Evolutionary conservation across 1,140 invertebrate genomes (phyloP).

Genomic region (Caenorhabditis briggsae): DNA sequence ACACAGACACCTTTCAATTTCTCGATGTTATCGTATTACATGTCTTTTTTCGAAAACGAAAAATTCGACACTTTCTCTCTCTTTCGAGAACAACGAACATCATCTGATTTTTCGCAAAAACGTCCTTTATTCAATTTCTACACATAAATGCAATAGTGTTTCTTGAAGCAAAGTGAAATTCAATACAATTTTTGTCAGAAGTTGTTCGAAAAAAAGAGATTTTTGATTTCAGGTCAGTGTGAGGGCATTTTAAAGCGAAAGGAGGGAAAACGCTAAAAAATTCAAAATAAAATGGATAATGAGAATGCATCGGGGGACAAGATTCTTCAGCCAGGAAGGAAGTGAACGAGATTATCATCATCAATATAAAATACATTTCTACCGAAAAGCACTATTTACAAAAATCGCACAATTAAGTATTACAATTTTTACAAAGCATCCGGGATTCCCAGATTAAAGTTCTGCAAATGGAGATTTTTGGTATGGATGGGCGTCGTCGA

Average conservation of each 20-base stretch:
- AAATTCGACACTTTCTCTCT: constrained; percentile 7
- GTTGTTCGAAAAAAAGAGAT: background rate
- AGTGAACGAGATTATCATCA: background rate
- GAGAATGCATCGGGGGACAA: no score
- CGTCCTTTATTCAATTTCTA: background rate
- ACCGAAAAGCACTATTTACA: no score
- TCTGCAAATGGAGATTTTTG: constrained; percentile 1
- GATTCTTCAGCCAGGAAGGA: background rate
- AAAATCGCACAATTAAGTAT: background rate
- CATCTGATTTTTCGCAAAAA: background rate
- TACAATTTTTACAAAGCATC: background rate
- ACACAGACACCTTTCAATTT: background rate
- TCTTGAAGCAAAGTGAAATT: background rate
- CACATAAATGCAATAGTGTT: constrained; percentile 20
- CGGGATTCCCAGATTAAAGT: background rate
- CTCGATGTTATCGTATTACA: constrained; percentile 52
- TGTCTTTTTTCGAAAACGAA: background rate
- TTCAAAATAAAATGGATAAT: no score
- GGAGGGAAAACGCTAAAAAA: background rate
- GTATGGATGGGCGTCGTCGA: constrained; percentile 58
- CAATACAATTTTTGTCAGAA: background rate
- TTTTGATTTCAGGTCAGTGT: background rate
- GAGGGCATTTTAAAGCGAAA: background rate
- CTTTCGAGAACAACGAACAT: background rate
- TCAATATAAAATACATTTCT: no score